phyloP scores from a whole-genome alignment of 2,113 vertebrate genomes.

The Dicentrarchus labrax region DNA sequence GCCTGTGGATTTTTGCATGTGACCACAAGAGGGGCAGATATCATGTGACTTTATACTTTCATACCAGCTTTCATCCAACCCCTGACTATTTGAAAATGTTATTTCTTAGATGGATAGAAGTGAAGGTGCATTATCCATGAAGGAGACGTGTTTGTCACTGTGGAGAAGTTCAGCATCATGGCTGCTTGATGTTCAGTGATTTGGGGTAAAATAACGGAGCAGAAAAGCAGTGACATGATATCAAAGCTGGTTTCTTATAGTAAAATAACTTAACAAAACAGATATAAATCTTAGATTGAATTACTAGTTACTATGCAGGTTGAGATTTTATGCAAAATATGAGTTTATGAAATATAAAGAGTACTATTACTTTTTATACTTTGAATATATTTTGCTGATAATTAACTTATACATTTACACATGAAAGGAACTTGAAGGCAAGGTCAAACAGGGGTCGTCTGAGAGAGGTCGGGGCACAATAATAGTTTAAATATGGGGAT shows the following conservation, averaged over 20 bases:
- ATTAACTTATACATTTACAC: too few relatives aligned
- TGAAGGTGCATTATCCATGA: conserved; percentile 27
- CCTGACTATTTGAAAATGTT: not conserved
- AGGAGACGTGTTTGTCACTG: not conserved
- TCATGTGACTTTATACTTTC: conserved; percentile 28
- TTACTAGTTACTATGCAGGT: not conserved
- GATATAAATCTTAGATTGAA: not conserved
- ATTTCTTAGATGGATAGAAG: conserved; percentile 10
- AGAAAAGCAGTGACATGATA: not conserved
- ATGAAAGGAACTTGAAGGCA: too few relatives aligned
- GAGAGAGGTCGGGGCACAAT: too few relatives aligned
- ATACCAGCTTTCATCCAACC: conserved; percentile 31
- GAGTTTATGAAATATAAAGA: not conserved
- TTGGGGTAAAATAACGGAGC: not conserved
- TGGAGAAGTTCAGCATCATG: not conserved
- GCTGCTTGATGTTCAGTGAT: not conserved
- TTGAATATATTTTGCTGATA: too few relatives aligned
- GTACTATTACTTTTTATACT: too few relatives aligned
- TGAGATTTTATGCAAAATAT: not conserved
- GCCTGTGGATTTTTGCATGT: conserved; percentile 2
- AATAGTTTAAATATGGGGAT: too few relatives aligned
- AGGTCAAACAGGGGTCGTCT: too few relatives aligned
- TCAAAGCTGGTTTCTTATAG: not conserved
- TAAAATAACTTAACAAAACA: not conserved
- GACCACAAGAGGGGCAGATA: conserved; percentile 9